Conservation (phyloP, 1,140 invertebrate species). For the Drosophila triauraria region DNA sequence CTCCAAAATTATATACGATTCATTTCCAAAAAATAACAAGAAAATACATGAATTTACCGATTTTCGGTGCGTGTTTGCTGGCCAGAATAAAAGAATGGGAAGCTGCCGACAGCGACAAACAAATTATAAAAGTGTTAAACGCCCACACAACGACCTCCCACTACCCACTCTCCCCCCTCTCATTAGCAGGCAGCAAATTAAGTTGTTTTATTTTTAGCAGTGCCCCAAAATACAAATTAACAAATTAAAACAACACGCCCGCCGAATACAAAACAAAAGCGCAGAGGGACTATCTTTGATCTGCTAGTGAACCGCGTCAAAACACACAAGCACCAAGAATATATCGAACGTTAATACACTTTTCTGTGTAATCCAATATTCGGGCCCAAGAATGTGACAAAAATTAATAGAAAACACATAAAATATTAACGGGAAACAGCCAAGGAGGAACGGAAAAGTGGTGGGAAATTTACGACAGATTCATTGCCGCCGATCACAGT, state of each 20-base stretch:
- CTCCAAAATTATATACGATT: conserved; percentile 65
- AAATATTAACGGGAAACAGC: conserved; percentile 62
- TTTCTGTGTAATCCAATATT: conserved; percentile 69
- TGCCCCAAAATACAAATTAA: conserved; percentile 69
- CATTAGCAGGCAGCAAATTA: conserved; percentile 81
- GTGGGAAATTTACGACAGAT: conserved; percentile 30
- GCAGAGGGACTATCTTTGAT: conserved; percentile 66
- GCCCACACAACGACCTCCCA: conserved; percentile 54
- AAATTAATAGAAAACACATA: conserved; percentile 81
- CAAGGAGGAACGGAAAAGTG: not conserved
- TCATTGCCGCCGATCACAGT: conserved; percentile 43
- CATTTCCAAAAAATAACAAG: conserved; percentile 17
- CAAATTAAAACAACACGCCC: conserved; percentile 63
- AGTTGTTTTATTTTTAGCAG: conserved; percentile 75
- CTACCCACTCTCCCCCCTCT: conserved; percentile 20
- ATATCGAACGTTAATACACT: conserved; percentile 58
- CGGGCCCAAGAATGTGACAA: conserved; percentile 55
- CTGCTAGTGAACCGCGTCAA: conserved; percentile 62
- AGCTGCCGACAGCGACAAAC: conserved; percentile 38
- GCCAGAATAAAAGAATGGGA: conserved; percentile 47
- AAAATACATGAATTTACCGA: conserved; percentile 11
- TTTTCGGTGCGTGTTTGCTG: conserved; percentile 56
- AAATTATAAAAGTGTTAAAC: conserved; percentile 78
- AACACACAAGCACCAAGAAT: conserved; percentile 45
- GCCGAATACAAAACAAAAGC: conserved; percentile 27